These are phyloP conservation scores for Myiozetetes cayanensis DNA, from an alignment of 2,113 vertebrate genomes.

Conservation along the genomic window DNA sequence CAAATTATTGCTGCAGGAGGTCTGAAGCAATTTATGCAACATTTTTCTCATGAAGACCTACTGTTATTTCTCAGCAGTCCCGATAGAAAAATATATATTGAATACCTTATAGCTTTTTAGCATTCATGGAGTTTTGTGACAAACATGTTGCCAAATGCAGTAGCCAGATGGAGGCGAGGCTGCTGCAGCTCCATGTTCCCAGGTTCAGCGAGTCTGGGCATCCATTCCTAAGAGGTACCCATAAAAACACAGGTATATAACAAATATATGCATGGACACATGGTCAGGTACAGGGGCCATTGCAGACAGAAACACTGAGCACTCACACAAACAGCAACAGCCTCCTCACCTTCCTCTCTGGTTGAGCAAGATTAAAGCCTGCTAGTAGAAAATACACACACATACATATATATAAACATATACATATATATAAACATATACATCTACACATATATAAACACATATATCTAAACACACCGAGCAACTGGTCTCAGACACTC, in stretches of 20 bases:
- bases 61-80: constrained; percentile 12
- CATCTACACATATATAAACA: neutral
- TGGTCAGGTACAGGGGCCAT: neutral
- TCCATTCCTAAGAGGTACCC: neutral
- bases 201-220: neutral
- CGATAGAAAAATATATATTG: neutral
- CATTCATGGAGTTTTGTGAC: neutral
- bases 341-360: neutral
- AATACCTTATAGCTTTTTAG: neutral
- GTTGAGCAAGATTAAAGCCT: neutral
- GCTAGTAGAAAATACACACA: neutral
- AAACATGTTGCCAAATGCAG: neutral
- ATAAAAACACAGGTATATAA: neutral
- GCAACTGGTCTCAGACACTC: neutral
- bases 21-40: constrained; percentile 16
- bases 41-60: neutral
- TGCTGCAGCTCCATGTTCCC: neutral
- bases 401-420: neutral
- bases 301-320: neutral
- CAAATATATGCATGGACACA: neutral
- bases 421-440: neutral
- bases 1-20: constrained; percentile 25
- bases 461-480: neutral
- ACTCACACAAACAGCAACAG: neutral
- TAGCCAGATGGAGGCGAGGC: neutral